Base-by-base conservation (phyloP, 2,888 invertebrate species). In the Lacanobia wlatinum region DNA sequence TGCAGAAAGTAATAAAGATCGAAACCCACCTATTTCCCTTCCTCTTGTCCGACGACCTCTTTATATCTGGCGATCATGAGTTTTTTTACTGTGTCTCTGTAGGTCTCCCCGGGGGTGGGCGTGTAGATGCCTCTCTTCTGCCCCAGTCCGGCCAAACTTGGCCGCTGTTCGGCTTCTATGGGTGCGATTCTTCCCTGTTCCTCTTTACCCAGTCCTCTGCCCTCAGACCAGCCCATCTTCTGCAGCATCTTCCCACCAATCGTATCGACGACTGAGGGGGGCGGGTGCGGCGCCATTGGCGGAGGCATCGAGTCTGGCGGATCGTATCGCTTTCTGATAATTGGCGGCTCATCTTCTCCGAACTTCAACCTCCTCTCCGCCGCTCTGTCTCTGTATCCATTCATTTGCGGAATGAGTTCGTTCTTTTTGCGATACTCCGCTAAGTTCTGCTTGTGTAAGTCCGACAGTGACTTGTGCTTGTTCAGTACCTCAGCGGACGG, bases 191-290 rank as follows among this genome's bases (percentile, higher is more conserved):
- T 96, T 18, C 99, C 99, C 94, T 99, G 99, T 90, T 99, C 99
- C 68, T 97, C 97, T 91, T 98, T 98, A 0, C 99, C 99, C 34
- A 99, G 96, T 0, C 99, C 99, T 96, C 98, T 98, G 0, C 99
- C 99, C 91, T 99, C 99, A 9, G 98, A 98, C 99, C 99, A 99
- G 7, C 99, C 99, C 99, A 99, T 99, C 94, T 99, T 99, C 93
- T 99, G 99, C 80, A 99, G 93, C 92, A 99, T 96, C 90, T 98
- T 98, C 90, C 98, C 99, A 10, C 99, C 99, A 74, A 99, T 98
- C 87, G 99, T 99, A 84, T 98, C 99, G 0, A 98, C 97, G 0
- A 85, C 98, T 96, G 88, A 99, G 97, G 76, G 98, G 96, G 92
- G 97, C 0, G 95, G 94, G 21, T 93, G 92, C 0, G 93, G 96